Evolutionary conservation across 2,113 vertebrate genomes (phyloP), one percentile per base, ranked within the genome.

Genomic region (Carassius gibelio): DNA sequence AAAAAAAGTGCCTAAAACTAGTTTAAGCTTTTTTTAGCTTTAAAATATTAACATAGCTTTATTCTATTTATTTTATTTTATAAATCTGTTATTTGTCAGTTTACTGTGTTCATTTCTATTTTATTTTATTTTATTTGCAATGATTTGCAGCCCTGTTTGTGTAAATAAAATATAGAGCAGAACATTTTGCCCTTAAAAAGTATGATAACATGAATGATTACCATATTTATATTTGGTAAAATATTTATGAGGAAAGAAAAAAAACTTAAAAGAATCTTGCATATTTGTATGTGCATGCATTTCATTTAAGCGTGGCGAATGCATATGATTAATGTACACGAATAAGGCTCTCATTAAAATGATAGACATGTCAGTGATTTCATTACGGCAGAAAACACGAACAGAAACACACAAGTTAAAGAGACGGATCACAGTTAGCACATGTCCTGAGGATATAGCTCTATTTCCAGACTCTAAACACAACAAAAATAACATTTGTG

Each of bases 401-500:
- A 45, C 77, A 42, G 57, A 79, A 76, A 76, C 5, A 42, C 8
- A 62, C 55, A 15, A 42, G 13, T 62, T 80, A 45, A 45, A 80
- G 36, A 64, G 21, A 62, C 36, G 10, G 15, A 55, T 77, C 50
- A 3, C 50, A 10, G 57, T 61, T 50, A 50, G 48, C 68, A 71
- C 26, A 34, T 69, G 45, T 81, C 79, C 45, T 81, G 23, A 36
- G 61, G 62, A 69, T 36, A 55, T 55, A n/a, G 48, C 50, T 76
- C 48, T 76, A 30, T 26, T 76, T 76, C 23, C 75, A 34, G 75
- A 17, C 72, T 14, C 72, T 75, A 75, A 75, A 66, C 62, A 34
- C 62, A 81, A 30, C 13, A 34, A 14, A 81, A 68, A 81, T 66
- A 81, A 66, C 78, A 30, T 66, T 81, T 26, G 30, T 48, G 15